A percentile compares a stretch with the other conserved stretches of the same genome.
These are phyloP conservation scores for Lapara coniferarum DNA, from an alignment of 2,888 invertebrate species.

Conservation along the genomic window DNA sequence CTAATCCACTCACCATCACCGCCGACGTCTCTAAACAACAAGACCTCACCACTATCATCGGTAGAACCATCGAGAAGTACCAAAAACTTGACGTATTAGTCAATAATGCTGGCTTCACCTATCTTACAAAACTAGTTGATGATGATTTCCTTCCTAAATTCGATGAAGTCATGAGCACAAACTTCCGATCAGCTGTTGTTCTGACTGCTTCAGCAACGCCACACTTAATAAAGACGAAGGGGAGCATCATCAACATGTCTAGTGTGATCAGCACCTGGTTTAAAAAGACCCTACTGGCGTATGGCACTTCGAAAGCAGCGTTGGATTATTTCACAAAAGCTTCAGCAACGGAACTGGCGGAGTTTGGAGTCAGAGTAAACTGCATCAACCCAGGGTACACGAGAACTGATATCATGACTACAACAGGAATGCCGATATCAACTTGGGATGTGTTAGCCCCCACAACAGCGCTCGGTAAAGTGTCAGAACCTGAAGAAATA, in stretches of 20 bases:
- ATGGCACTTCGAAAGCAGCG: constrained; percentile 49
- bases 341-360: constrained; percentile 85
- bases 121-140: constrained; percentile 34
- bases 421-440: constrained; percentile 21
- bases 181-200: constrained; percentile 47
- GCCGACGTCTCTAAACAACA: constrained; percentile 53
- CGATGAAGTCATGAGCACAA: constrained; percentile 50
- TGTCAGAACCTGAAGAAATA: constrained; percentile 46
- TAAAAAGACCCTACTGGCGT: constrained; percentile 53
- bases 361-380: constrained; percentile 88
- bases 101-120: constrained; percentile 52
- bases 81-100: constrained; percentile 52
- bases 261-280: constrained; percentile 39
- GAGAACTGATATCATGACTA: constrained; percentile 75
- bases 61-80: constrained; percentile 46
- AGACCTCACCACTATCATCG: constrained; percentile 43
- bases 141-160: constrained; percentile 39
- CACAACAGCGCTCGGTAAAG: constrained; percentile 42
- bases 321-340: constrained; percentile 48
- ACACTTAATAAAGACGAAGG: constrained; percentile 49
- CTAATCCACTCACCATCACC: constrained; percentile 42
- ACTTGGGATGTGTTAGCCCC: constrained; percentile 25
- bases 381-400: constrained; percentile 51
- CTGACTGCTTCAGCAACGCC: constrained; percentile 49
- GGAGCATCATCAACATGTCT: constrained; percentile 55